phyloP scores from a whole-genome alignment of 2,888 invertebrate genomes.

The Blastobasis lacticolella region DNA sequence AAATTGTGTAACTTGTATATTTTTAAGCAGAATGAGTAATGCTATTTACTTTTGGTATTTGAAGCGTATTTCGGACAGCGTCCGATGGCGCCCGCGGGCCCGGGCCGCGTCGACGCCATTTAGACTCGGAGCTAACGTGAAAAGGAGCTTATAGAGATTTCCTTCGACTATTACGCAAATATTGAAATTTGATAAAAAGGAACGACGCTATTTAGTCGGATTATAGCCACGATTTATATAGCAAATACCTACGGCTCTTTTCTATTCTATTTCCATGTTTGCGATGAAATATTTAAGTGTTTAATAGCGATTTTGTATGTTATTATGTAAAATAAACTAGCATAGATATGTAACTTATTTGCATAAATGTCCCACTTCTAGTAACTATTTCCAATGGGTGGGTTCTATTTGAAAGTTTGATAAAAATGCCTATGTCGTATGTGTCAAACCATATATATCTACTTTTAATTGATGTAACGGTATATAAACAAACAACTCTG shows the following conservation, averaged over 20 bases:
- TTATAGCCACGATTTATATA: too few species aligned
- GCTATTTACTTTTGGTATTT: slow-evolving; percentile 1
- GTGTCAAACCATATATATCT: too few species aligned
- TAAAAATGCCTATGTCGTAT: too few species aligned
- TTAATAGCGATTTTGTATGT: slow-evolving; percentile 38
- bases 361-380: slow-evolving; percentile 1
- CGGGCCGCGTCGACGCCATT: slow-evolving; percentile 19
- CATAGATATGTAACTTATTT: slow-evolving; percentile 11
- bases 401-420: too few species aligned
- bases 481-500: too few species aligned
- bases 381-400: not conserved
- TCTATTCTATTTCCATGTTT: slow-evolving; percentile 14
- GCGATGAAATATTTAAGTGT: slow-evolving; percentile 23
- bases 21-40: not conserved
- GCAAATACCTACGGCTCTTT: not conserved
- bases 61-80: slow-evolving; percentile 6
- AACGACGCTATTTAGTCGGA: not conserved
- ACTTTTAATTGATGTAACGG: too few species aligned
- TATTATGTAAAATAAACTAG: slow-evolving; percentile 18
- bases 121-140: slow-evolving; percentile 29
- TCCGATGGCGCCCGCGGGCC: too few species aligned
- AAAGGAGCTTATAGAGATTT: slow-evolving; percentile 42
- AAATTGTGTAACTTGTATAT: not conserved
- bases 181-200: not conserved
- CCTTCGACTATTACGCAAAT: slow-evolving; percentile 20